Conservation (phyloP, 1,140 invertebrate genomes). For the Drosophila tristis region DNA sequence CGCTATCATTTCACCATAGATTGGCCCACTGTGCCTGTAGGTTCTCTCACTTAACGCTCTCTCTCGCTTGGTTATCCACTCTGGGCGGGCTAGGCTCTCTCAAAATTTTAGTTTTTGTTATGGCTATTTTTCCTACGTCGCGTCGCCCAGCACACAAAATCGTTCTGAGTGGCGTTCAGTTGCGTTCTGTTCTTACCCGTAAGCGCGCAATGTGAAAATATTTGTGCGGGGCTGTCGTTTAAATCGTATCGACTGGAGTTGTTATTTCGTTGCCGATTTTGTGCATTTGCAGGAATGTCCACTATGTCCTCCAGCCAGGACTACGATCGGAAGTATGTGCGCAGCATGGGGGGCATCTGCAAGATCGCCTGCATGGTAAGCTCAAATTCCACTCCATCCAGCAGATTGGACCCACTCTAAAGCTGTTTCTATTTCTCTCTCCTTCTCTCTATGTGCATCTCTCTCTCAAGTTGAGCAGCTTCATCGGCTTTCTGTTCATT, state of each 20-base stretch:
- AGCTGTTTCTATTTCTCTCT: background rate
- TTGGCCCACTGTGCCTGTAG: conserved; percentile 14
- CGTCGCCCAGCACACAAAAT: background rate
- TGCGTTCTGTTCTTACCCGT: conserved; percentile 48
- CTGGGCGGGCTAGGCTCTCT: background rate
- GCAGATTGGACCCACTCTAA: background rate
- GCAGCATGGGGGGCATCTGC: conserved; percentile 57
- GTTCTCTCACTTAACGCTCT: conserved; percentile 1
- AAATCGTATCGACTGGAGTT: too few relatives aligned
- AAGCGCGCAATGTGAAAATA: conserved; percentile 47
- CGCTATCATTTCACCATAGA: too few relatives aligned
- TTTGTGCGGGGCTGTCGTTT: too few relatives aligned
- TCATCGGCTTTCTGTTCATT: conserved; percentile 65
- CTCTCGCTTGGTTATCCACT: background rate
- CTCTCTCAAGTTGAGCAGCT: conserved; percentile 50
- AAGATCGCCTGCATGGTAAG: conserved; percentile 69
- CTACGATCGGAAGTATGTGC: conserved; percentile 66
- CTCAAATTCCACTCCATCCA: background rate
- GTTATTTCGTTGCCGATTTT: too few relatives aligned
- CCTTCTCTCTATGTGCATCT: background rate
- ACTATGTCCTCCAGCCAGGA: conserved; percentile 56
- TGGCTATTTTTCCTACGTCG: background rate
- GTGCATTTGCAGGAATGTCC: background rate
- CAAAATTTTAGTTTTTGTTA: conserved; percentile 12
- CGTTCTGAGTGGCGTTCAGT: conserved; percentile 49